Base-by-base conservation (phyloP, 2,797 vertebrate species). In the Cephalopachus bancanus region DNA sequence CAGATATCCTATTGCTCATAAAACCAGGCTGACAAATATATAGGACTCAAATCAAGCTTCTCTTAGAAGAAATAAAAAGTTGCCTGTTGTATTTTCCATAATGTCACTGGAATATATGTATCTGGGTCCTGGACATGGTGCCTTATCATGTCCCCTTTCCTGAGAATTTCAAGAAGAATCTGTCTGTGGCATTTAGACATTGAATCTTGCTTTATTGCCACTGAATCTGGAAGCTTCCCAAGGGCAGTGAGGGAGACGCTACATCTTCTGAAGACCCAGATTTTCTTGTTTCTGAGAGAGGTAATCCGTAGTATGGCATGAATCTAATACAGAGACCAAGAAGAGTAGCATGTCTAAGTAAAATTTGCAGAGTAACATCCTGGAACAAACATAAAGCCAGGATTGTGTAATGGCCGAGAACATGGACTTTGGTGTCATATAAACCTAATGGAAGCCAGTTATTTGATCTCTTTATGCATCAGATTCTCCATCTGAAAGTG, bases 101-200 rank as follows among this genome's bases (percentile, higher is more conserved):
- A 17, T 57, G 53, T 53, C 67, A 51, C 2, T 78, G 57, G 72
- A 44, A 93, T 83, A 59, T 24, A 10, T 16, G 2, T 81, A 30
- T 44, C 72, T 85, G 67, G 28, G 19, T 33, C 30, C 53, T n/a
- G 30, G 74, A 49, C 14, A 9, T 3, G 16, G 60, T n/a, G 3
- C 22, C 14, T 26, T n/a, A 2, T 65, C 7, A 2, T 9, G 7
- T 16, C 33, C 10, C 49, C 64, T 79, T 67, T 62, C 62, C 76
- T 74, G 92, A 94, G 65, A 91, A 79, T 86, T 60, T 86, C 72
- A 37, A 44, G 78, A 72, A 80, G 53, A 37, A 26, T 60, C 83
- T 79, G 30, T 88, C 7, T 80, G 26, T 85, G 83, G 19, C 10
- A 2, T 26, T 51, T 94, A 76, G 30, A 24, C 53, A 33, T 7